Conservation (phyloP, 2,888 invertebrate genomes). For the Andrena camellia region DNA sequence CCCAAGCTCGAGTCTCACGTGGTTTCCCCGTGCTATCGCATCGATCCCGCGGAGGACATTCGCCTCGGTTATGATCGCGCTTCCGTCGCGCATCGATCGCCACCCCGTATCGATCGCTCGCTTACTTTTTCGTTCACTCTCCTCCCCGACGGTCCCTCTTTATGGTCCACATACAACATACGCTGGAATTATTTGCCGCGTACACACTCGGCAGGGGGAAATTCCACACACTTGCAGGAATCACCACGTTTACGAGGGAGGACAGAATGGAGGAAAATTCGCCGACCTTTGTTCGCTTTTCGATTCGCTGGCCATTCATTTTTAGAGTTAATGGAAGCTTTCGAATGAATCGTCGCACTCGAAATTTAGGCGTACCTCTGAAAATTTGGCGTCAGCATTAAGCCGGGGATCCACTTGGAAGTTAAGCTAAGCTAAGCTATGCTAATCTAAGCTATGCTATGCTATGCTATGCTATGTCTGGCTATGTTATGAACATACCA, state of each 20-base stretch:
- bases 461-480: too few relatives aligned
- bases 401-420: too few relatives aligned
- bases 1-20: neutral
- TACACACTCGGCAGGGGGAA: neutral
- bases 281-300: neutral
- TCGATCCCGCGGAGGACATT: constrained; percentile 19
- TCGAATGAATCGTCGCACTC: too few relatives aligned
- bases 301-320: neutral
- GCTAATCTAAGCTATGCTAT: too few relatives aligned
- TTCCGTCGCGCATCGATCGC: constrained; percentile 18
- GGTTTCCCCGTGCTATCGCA: constrained; percentile 8
- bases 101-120: constrained; percentile 16
- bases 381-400: too few relatives aligned
- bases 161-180: constrained; percentile 13
- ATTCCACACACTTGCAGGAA: constrained; percentile 7
- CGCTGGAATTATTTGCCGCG: neutral
- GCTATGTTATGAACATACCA: too few relatives aligned
- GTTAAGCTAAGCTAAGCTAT: too few relatives aligned
- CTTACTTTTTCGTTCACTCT: constrained; percentile 1
- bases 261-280: neutral
- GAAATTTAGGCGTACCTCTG: too few relatives aligned
- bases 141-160: neutral
- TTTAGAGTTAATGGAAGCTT: neutral
- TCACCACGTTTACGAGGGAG: constrained; percentile 18
- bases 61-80: constrained; percentile 33